Percentiles rank a stretch among this genome's conserved stretches.
phyloP scores from a whole-genome alignment of 2,797 vertebrate species.

The Xyrichtys novacula region DNA sequence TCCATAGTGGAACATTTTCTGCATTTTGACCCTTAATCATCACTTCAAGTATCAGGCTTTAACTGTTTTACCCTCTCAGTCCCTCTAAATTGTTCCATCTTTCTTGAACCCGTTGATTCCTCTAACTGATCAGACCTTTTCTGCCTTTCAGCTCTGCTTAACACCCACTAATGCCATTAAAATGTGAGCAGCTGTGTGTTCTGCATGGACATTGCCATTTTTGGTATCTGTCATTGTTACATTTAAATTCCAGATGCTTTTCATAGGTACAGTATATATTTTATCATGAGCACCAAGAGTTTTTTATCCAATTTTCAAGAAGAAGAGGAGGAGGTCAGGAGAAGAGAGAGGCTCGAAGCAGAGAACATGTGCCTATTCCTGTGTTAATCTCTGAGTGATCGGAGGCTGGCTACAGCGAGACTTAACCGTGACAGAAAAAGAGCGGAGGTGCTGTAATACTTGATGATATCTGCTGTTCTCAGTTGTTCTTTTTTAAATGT shows the following conservation, averaged over 20 bases:
- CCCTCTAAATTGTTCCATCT: not conserved
- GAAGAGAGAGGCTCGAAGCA: not conserved
- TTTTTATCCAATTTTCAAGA: not conserved
- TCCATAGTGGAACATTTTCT: not conserved
- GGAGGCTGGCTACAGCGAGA: not conserved
- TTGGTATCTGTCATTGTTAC: not conserved
- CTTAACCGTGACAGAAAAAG: not conserved
- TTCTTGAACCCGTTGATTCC: not conserved
- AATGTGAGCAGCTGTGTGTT: not conserved
- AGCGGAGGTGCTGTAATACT: not conserved
- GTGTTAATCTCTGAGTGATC: not conserved
- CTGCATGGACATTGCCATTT: not conserved
- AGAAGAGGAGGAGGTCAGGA: not conserved
- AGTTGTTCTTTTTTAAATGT: conserved; percentile 9
- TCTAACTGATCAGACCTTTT: not conserved
- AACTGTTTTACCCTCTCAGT: fast-evolving
- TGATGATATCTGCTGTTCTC: not conserved
- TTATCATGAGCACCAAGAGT: not conserved
- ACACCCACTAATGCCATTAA: not conserved
- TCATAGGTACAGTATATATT: not conserved
- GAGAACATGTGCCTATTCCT: conserved; percentile 30
- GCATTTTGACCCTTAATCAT: not conserved
- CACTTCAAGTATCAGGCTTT: not conserved
- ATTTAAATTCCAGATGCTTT: not conserved
- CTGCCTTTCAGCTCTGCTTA: not conserved